Evolutionary conservation across 2,113 vertebrate species (phyloP).

Genomic region (Gyps fulvus): DNA sequence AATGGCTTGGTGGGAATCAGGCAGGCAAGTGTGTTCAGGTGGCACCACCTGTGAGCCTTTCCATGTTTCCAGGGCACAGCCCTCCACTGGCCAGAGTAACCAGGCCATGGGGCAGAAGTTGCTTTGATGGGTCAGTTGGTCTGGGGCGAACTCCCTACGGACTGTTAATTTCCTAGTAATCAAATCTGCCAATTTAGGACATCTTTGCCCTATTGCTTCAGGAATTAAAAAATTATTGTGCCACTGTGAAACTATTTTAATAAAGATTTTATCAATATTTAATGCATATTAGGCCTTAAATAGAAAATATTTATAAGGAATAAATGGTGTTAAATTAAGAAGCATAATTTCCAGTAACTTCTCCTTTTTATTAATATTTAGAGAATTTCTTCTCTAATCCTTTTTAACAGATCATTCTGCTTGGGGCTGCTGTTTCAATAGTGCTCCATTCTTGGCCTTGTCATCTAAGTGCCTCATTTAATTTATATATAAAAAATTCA

Average conservation of each 20-base stretch:
- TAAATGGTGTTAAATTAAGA: constrained; percentile 33
- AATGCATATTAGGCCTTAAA: constrained; percentile 22
- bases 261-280: constrained; percentile 42
- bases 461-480: not conserved
- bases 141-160: not conserved
- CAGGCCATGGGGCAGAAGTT: not conserved
- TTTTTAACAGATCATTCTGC: not conserved
- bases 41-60: not conserved
- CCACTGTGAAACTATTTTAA: not conserved
- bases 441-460: not conserved
- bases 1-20: not conserved
- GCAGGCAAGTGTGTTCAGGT: not conserved
- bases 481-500: constrained; percentile 4
- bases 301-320: constrained; percentile 58
- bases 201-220: not conserved
- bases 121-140: not conserved
- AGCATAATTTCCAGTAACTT: not conserved
- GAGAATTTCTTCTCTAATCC: not conserved
- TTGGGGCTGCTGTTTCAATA: not conserved
- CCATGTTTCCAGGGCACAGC: not conserved
- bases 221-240: not conserved
- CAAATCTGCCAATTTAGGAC: not conserved
- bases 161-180: not conserved
- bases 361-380: constrained; percentile 42
- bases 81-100: not conserved